These are phyloP conservation scores for Plemyria rubiginata DNA, from an alignment of 2,888 invertebrate genomes.

Conservation along the genomic window DNA sequence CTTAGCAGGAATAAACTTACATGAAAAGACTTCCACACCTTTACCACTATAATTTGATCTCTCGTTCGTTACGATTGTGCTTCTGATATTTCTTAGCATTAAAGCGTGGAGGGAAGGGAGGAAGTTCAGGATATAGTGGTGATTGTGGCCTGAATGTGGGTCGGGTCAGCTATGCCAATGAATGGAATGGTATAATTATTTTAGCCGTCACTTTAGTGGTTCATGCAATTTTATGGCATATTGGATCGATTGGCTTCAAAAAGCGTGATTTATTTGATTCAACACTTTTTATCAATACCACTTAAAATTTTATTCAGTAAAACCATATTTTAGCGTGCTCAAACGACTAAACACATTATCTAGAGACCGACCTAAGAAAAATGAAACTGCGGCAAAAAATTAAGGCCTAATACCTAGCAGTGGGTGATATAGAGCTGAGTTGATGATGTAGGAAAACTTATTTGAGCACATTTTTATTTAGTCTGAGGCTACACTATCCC, in stretches of 20 bases:
- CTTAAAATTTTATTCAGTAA: no score
- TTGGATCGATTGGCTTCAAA: no score
- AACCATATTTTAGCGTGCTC: no score
- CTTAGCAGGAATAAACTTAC: conserved; percentile 47
- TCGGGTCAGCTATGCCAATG: conserved; percentile 53
- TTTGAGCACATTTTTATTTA: no score
- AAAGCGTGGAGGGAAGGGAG: conserved; percentile 14
- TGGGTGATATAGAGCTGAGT: no score
- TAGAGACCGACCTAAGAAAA: no score
- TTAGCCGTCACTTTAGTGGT: conserved; percentile 40
- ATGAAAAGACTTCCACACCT: conserved; percentile 35
- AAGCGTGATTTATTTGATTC: not conserved
- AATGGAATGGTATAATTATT: conserved; percentile 48
- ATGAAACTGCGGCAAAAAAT: no score
- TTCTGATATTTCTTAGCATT: conserved; percentile 4
- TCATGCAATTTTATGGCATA: conserved; percentile 18
- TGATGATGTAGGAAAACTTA: no score
- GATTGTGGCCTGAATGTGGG: conserved; percentile 45
- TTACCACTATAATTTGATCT: conserved; percentile 41
- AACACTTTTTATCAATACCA: no score
- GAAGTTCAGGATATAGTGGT: conserved; percentile 42
- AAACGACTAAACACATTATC: no score
- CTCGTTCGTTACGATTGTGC: conserved; percentile 12
- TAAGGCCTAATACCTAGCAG: no score
- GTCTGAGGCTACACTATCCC: no score